Percentiles rank a stretch among this genome's conserved stretches.
Evolutionary conservation across 2,797 vertebrate species (phyloP).

Genomic region (Diglossa cyanea): DNA sequence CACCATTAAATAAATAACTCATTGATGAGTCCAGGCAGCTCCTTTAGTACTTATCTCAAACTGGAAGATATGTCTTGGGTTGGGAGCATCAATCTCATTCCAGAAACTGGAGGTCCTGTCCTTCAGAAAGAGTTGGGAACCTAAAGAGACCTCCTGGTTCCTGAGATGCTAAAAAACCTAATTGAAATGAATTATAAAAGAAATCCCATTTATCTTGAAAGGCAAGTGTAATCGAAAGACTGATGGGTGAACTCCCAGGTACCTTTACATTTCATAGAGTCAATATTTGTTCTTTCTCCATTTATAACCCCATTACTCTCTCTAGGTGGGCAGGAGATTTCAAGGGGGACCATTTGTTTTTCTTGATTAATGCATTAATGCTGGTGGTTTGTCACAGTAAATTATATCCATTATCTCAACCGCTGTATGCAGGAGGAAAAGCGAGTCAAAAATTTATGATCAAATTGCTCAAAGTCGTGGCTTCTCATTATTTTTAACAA

Average conservation of each 20-base stretch:
- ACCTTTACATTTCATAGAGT: slow-evolving; percentile 60
- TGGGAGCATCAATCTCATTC: neutral
- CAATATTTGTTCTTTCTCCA: slow-evolving; percentile 60
- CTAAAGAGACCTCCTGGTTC: neutral
- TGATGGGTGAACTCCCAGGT: slow-evolving; percentile 42
- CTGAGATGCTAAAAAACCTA: neutral
- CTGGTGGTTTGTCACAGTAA: slow-evolving; percentile 21
- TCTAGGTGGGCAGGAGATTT: slow-evolving; percentile 44
- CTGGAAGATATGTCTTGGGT: neutral
- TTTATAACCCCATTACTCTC: slow-evolving; percentile 59
- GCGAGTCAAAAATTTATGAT: neutral
- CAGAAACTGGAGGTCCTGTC: neutral
- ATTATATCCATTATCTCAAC: neutral
- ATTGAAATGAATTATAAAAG: neutral
- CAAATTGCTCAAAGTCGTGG: neutral
- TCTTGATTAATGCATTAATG: slow-evolving; percentile 36
- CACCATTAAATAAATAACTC: neutral
- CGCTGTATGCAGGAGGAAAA: neutral
- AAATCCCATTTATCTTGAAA: slow-evolving; percentile 30
- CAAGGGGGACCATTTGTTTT: slow-evolving; percentile 26
- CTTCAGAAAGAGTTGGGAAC: neutral
- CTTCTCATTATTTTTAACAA: slow-evolving; percentile 18
- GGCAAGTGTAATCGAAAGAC: slow-evolving; percentile 10
- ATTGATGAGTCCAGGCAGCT: neutral
- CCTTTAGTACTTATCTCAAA: neutral